phyloP scores from a whole-genome alignment of 2,113 vertebrate species.

The Prinia subflava region DNA sequence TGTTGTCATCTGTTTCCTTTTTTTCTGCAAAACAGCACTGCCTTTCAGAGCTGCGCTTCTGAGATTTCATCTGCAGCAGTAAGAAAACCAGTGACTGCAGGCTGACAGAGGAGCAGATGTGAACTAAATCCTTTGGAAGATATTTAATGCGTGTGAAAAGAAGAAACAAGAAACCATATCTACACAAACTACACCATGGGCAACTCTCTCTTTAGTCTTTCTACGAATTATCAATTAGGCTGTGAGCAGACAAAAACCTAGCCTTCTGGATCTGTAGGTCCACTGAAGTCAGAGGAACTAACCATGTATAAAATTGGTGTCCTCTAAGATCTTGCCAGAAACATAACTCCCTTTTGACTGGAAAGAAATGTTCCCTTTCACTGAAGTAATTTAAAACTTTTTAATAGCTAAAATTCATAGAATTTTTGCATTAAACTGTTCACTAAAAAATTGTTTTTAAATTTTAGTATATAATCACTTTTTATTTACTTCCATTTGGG shows the following conservation, averaged over 20 bases:
- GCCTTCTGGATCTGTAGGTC: not conserved
- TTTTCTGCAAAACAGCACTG: not conserved
- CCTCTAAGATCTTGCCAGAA: not conserved
- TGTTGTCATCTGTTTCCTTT: not conserved
- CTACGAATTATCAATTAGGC: not conserved
- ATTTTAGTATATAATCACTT: not conserved
- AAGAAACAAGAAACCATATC: slow-evolving; percentile 11
- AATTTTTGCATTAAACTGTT: not conserved
- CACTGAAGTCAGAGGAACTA: not conserved
- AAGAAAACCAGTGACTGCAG: not conserved
- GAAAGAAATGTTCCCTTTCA: not conserved
- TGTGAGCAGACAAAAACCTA: not conserved
- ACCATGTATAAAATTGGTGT: not conserved
- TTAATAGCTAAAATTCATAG: not conserved
- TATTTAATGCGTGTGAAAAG: not conserved
- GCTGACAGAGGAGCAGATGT: not conserved
- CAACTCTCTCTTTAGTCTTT: not conserved
- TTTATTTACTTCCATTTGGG: accelerated
- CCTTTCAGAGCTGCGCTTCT: slow-evolving; percentile 28
- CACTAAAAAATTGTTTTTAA: not conserved
- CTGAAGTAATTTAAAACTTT: not conserved
- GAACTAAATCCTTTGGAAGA: slow-evolving; percentile 21
- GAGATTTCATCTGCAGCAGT: slow-evolving; percentile 4
- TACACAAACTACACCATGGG: not conserved
- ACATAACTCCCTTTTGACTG: not conserved